Conservation (phyloP, 2,888 invertebrate genomes). For the Agriopis leucophaearia region DNA sequence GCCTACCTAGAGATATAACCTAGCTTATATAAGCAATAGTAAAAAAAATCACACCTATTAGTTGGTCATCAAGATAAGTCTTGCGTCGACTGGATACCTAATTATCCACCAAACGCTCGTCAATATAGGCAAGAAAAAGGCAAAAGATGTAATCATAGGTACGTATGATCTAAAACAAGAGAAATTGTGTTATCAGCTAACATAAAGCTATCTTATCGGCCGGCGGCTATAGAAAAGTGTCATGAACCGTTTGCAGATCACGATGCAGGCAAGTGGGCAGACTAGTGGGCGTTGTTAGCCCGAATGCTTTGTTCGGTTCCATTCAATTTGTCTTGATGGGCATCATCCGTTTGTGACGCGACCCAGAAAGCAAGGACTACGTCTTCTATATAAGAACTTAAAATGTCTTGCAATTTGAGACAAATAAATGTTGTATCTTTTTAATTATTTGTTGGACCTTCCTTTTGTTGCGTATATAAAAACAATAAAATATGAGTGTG, state of each 20-base stretch:
- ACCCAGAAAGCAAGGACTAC: constrained; percentile 48
- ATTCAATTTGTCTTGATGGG: constrained; percentile 60
- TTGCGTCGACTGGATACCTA: too few species aligned
- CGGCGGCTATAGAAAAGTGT: constrained; percentile 30
- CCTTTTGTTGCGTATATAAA: background rate
- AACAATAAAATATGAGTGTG: background rate
- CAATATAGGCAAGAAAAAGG: background rate
- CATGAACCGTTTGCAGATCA: constrained; percentile 34
- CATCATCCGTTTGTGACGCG: constrained; percentile 57
- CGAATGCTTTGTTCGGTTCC: constrained; percentile 63
- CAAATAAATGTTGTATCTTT: too few species aligned
- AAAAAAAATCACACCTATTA: too few species aligned
- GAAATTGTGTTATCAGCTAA: constrained; percentile 28
- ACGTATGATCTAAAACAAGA: constrained; percentile 10
- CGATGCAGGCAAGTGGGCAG: constrained; percentile 50
- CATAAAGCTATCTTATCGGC: constrained; percentile 36
- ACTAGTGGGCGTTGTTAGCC: constrained; percentile 62
- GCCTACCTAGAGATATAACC: too few species aligned
- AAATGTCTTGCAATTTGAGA: constrained; percentile 3
- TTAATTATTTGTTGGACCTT: background rate
- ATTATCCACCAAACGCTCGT: background rate
- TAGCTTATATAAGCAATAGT: too few species aligned
- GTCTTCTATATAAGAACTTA: constrained; percentile 32
- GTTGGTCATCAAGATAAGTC: too few species aligned
- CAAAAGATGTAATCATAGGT: background rate